Percentiles rank a stretch among this genome's conserved stretches.
Evolutionary conservation across 1,140 invertebrate species (phyloP).

Genomic region (Pectinophora gossypiella): DNA sequence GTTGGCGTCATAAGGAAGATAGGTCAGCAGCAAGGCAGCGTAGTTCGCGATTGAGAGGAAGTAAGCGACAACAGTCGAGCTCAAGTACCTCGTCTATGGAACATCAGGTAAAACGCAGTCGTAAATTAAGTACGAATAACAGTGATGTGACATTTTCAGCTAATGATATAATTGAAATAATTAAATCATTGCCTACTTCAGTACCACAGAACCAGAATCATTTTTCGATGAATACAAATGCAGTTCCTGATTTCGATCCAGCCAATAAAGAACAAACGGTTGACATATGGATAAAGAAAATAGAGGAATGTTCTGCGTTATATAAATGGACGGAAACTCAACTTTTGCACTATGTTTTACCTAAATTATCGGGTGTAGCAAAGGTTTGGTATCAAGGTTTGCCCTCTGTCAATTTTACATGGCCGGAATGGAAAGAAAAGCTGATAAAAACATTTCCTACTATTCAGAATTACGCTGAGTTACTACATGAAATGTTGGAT

Average conservation of each 20-base stretch:
- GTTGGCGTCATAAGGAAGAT: no score
- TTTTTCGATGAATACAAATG: conserved; percentile 16
- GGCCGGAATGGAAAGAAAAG: conserved; percentile 12
- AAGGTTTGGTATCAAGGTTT: conserved; percentile 15
- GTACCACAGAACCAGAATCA: conserved; percentile 3
- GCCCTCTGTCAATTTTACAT: conserved; percentile 7
- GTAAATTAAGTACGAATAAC: no score
- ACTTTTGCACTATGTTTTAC: conserved; percentile 9
- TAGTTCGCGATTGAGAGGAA: no score
- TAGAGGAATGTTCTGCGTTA: conserved; percentile 12
- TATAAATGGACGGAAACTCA: conserved; percentile 13
- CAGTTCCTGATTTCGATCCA: conserved; percentile 21
- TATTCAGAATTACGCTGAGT: no score
- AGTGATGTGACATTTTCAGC: no score
- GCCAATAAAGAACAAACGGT: conserved; percentile 16
- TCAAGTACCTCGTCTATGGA: no score
- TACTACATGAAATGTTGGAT: no score
- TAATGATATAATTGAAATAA: neutral
- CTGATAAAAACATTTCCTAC: conserved; percentile 14
- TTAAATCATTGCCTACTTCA: neutral
- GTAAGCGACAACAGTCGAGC: no score
- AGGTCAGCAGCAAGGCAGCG: no score
- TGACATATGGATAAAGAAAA: conserved; percentile 21
- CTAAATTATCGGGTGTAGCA: conserved; percentile 12
- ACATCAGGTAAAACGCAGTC: no score